Conservation (phyloP, 2,797 vertebrate species). For the Acropternis orthonyx region DNA sequence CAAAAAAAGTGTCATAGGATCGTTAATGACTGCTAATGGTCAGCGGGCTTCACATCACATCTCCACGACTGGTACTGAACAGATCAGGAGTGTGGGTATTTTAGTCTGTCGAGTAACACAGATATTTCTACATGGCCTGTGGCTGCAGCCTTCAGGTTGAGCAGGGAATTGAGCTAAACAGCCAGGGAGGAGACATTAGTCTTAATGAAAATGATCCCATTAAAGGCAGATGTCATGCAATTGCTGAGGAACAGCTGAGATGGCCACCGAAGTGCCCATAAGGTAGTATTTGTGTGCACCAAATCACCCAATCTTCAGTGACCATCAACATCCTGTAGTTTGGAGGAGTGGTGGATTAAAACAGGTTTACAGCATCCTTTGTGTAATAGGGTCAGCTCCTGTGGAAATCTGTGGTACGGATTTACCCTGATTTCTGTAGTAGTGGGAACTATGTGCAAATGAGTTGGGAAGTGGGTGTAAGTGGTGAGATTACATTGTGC, state of each 20-base stretch:
- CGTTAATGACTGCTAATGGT: constrained; percentile 70
- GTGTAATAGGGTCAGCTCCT: background rate
- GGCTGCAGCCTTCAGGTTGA: background rate
- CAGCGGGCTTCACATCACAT: constrained; percentile 60
- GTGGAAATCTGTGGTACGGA: background rate
- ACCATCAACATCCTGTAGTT: background rate
- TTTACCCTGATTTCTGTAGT: background rate
- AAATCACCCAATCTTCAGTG: background rate
- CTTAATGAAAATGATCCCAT: constrained; percentile 27
- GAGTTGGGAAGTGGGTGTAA: constrained; percentile 47
- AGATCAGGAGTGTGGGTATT: background rate
- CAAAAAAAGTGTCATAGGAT: constrained; percentile 70
- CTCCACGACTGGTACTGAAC: constrained; percentile 1
- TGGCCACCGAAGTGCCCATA: background rate
- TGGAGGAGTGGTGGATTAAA: background rate
- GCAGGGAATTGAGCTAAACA: background rate
- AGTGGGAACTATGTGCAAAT: constrained; percentile 10
- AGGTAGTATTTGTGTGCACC: background rate
- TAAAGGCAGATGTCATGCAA: background rate
- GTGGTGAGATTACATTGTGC: background rate
- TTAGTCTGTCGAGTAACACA: background rate
- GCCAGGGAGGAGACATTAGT: constrained; percentile 2
- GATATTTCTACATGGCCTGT: background rate
- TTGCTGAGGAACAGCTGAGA: background rate
- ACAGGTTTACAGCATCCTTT: background rate